These are phyloP conservation scores for Syngnathus acus DNA, from an alignment of 2,797 vertebrate species.

Conservation along the genomic window DNA sequence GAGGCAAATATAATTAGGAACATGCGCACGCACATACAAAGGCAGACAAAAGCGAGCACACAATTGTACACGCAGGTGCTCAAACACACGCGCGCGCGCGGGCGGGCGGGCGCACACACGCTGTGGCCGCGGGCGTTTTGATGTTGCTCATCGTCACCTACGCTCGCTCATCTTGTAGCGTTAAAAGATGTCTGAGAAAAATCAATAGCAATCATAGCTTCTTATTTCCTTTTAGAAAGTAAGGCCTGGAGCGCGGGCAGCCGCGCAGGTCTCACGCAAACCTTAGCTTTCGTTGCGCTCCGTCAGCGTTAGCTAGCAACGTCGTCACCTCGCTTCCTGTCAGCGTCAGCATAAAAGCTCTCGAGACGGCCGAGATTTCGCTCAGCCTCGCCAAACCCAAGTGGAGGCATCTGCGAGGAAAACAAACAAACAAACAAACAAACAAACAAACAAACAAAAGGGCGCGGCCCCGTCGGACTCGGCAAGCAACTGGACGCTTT, in stretches of 20 bases:
- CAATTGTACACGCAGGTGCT: no score
- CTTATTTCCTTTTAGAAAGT: background rate
- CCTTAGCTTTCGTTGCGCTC: background rate
- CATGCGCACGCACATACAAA: background rate
- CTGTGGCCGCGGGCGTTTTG: background rate
- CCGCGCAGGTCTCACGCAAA: background rate
- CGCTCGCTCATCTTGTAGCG: background rate
- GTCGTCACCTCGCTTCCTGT: background rate
- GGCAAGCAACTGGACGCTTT: no score
- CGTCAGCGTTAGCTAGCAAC: background rate
- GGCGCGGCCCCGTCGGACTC: no score
- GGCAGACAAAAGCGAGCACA: background rate
- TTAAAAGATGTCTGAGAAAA: background rate
- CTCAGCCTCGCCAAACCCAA: background rate
- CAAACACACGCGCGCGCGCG: background rate
- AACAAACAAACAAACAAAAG: no score
- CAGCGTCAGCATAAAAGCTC: background rate
- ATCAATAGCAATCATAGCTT: constrained; percentile 1
- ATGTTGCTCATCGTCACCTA: background rate
- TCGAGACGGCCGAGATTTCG: background rate
- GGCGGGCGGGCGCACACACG: background rate
- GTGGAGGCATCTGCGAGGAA: background rate
- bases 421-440: background rate
- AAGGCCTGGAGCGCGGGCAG: background rate
- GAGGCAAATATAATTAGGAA: no score